Conservation (phyloP, 2,888 invertebrate genomes). For the Podabrus alpinus region DNA sequence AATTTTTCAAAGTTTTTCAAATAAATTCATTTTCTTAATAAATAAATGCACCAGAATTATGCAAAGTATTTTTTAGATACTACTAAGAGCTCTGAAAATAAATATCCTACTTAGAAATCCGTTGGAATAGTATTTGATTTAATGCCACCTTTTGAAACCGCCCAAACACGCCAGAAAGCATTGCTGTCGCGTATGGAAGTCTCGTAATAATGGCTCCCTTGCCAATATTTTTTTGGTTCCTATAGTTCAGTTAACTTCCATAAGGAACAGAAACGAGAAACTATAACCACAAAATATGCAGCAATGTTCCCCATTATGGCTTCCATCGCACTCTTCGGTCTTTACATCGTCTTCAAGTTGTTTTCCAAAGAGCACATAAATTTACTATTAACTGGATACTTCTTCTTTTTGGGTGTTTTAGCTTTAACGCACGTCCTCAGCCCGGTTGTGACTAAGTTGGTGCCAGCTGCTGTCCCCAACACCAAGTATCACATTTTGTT, state of each 20-base stretch:
- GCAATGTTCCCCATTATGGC: constrained; percentile 97
- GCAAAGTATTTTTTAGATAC: too few species aligned
- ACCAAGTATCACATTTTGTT: constrained; percentile 86
- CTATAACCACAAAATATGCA: constrained; percentile 93
- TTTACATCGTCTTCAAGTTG: constrained; percentile 92
- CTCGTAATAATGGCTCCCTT: constrained; percentile 93
- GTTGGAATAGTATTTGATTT: too few species aligned
- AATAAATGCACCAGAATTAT: too few species aligned
- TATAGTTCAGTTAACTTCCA: constrained; percentile 92
- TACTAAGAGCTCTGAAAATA: too few species aligned
- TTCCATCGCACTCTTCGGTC: constrained; percentile 88
- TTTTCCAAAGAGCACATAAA: constrained; percentile 98
- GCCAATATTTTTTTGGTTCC: constrained; percentile 93
- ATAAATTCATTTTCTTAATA: too few species aligned
- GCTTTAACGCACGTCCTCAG: constrained; percentile 90
- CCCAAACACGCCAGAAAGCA: constrained; percentile 90
- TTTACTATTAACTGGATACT: constrained; percentile 89
- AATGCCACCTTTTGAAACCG: too few species aligned
- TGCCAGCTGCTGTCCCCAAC: constrained; percentile 88
- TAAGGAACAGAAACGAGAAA: constrained; percentile 85
- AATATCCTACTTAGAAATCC: too few species aligned
- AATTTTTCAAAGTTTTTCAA: too few species aligned
- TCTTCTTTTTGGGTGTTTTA: constrained; percentile 94
- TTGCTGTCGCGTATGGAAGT: constrained; percentile 92
- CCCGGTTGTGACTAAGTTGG: constrained; percentile 81